Percentiles rank a stretch among this genome's conserved stretches.
These are phyloP conservation scores for Lycopodina hypogea DNA, from an alignment of 37 sponge, comb jelly and placozoan species.

Conservation along the genomic window DNA sequence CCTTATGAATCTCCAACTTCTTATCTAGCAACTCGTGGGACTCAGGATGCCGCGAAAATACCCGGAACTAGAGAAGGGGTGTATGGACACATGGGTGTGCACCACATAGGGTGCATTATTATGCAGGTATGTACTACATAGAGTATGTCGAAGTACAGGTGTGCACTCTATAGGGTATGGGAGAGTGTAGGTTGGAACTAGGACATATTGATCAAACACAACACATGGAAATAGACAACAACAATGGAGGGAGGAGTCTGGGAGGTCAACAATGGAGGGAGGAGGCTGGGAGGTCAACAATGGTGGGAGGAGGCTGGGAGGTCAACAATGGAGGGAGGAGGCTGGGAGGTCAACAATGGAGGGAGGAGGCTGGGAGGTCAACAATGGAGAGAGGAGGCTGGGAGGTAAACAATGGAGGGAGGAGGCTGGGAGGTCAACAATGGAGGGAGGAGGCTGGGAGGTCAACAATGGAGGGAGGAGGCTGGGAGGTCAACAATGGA, in stretches of 20 bases:
- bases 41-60: constrained; percentile 70
- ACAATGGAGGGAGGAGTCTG: no score
- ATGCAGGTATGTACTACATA: no score
- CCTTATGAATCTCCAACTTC: constrained; percentile 77
- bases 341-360: no score
- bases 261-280: no score
- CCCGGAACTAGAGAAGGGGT: constrained; percentile 52
- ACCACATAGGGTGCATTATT: no score
- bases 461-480: neutral
- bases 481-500: constrained; percentile 12
- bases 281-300: no score
- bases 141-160: no score
- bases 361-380: neutral
- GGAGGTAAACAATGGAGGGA: constrained; percentile 12
- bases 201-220: no score
- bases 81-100: neutral
- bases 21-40: constrained; percentile 41
- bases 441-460: neutral
- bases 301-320: no score
- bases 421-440: constrained; percentile 10
- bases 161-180: no score
- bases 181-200: no score
- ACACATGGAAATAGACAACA: neutral
- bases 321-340: no score
- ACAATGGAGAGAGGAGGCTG: neutral